Base-by-base conservation (phyloP, 2,888 invertebrate species). In the Leptothorax acervorum region DNA sequence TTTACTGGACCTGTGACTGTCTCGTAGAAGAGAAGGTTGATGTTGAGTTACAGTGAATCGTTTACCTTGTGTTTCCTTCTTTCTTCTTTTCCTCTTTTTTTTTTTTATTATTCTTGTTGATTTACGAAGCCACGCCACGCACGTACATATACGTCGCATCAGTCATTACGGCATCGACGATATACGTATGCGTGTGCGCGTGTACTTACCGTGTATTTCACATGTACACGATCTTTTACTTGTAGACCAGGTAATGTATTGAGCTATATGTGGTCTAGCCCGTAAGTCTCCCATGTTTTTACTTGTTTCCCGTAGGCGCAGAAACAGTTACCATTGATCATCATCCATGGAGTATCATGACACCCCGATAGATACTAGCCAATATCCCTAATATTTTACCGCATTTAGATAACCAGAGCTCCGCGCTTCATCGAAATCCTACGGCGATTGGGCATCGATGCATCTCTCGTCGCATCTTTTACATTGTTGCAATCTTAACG, bases 171-270 rank as follows among this genome's bases (percentile, higher is more conserved):
- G 15, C 53, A 35, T 53, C n/a, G 55, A 66, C 15, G 60, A 28
- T 55, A 39, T 57, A 23, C 28, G 66, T 82, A 62, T 75, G 71
- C 42, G 55, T 51, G 66, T 11, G 65, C 42, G 53, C 55, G 60
- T 63, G 75, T 48, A 74, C 28, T 75, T 48, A 74, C 28, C 39
- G 48, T 75, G 48, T 75, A 65, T n/a, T 8, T 28, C 18, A 75
- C 79, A 68, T 84, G 65, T 84, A 82, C 79, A 78, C 83, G 66
- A 73, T 71, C 39, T 51, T 48, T 84, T 85, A 82, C 53, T 83
- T 81, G 70, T 84, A 87, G 88, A 82, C 82, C 91, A 93, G 93
- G 93, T 93, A 93, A 93, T 86, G 93, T 93, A 93, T 93, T 87
- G 85, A 79, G 79, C 71, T 90, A 89, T 93, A 91, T 92, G 91